Base-by-base conservation (phyloP, 2,888 invertebrate species). In the Phasia obesa region DNA sequence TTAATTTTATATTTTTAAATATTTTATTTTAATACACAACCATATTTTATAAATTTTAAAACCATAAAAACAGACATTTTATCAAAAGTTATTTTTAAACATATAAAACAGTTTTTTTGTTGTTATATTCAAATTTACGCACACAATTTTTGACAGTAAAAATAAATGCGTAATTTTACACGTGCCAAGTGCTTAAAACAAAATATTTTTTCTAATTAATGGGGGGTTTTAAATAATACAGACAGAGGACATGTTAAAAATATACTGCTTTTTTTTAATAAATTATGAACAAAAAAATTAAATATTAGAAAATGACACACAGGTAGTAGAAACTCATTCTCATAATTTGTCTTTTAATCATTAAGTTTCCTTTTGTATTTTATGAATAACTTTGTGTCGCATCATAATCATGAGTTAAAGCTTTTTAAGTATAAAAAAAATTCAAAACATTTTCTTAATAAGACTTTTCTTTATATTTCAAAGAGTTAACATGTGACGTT, bases 341-440 rank as follows among this genome's bases (percentile, higher is more conserved):
- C 67, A 67, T 67, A 49, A 76, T 76, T 31, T 69, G 59, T 76
- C 13, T 19, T 17, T 49, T 59, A 51, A 51, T 60, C 51, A 35
- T 57, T 17, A 2, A 42, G 49, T 1, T 31, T 17, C 27, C 27
- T 62, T 73, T 62, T 17, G 4, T 27, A 25, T 38, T 51, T 60
- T 27, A 67, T 27, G 27, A 51, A 27, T 53, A 44, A 44, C 21
- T 55, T 27, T 19, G 47, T 57, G 38, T 38, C 59, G 17, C 31
- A 17, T 47, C 55, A 57, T 49, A 44, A 57, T 55, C 44, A 67
- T 25, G 49, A 1, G 19, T 31, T 17, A 62, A 19, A 6, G 1
- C 17, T 64, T 19, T 59, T 38, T 9, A 65, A 60, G 17, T 51
- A 17, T 19, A 25, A 38, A 55, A 38, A 55, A 76, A 67, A 27